Evolutionary conservation across 1,140 invertebrate species (phyloP).

Genomic region (Daktulosphaira vitifoliae): DNA sequence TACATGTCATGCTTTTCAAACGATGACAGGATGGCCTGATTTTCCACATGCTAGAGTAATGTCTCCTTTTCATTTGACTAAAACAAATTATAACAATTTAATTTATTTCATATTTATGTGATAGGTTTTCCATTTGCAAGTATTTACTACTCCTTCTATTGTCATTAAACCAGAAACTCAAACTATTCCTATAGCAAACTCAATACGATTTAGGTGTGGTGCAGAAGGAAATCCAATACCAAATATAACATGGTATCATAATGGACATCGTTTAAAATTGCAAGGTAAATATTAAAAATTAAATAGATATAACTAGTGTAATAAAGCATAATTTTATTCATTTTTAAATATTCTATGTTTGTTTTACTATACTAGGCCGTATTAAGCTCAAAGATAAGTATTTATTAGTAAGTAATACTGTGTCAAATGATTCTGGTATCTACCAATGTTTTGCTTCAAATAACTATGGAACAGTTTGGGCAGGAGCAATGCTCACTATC

Average conservation of each 20-base stretch:
- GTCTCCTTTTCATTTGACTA: too few relatives aligned
- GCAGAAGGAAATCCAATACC: constrained; percentile 56
- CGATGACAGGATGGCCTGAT: constrained; percentile 10
- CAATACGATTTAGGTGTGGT: constrained; percentile 60
- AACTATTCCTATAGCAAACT: constrained; percentile 55
- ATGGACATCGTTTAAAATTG: constrained; percentile 51
- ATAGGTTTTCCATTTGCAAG: constrained; percentile 42
- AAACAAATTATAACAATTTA: background rate
- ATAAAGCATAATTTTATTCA: too few relatives aligned
- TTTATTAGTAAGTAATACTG: constrained; percentile 56
- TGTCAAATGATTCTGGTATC: constrained; percentile 58
- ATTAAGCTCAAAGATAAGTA: constrained; percentile 49
- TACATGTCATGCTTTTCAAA: constrained; percentile 35
- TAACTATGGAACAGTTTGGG: constrained; percentile 54
- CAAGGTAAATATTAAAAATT: constrained; percentile 45
- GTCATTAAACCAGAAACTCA: constrained; percentile 49
- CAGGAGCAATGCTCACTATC: constrained; percentile 49
- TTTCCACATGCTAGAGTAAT: constrained; percentile 1
- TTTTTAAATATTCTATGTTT: constrained; percentile 20
- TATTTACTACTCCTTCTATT: constrained; percentile 53
- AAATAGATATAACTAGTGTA: too few relatives aligned
- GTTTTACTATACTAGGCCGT: constrained; percentile 43
- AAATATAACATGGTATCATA: constrained; percentile 59
- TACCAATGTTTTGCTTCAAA: constrained; percentile 71
- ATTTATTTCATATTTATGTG: background rate